Conservation (phyloP, 2,113 vertebrate genomes). For the Atlantisia rogersi region DNA sequence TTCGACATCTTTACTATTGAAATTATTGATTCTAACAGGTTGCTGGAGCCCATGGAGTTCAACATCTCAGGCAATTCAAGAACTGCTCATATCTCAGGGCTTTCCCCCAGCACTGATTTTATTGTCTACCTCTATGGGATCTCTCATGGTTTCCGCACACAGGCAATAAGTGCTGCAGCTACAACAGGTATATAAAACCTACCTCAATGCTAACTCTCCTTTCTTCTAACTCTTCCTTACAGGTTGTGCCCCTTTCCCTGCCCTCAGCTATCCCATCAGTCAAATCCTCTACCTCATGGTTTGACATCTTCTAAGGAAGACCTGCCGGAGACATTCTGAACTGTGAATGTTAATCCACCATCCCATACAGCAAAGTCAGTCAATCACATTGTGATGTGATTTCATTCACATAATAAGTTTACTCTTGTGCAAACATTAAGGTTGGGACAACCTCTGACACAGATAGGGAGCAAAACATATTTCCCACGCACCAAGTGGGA, state of each 20-base stretch:
- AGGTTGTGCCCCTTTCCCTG: conserved; percentile 21
- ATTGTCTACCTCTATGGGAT: conserved; percentile 92
- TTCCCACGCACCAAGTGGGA: not conserved
- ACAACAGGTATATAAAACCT: conserved; percentile 86
- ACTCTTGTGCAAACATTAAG: not conserved
- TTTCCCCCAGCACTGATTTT: conserved; percentile 90
- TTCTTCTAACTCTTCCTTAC: conserved; percentile 46
- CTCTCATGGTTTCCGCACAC: conserved; percentile 79
- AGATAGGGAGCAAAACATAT: not conserved
- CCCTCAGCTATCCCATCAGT: not conserved
- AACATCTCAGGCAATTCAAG: conserved; percentile 82
- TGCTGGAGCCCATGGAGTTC: conserved; percentile 84
- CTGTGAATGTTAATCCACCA: not conserved
- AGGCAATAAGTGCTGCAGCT: conserved; percentile 85
- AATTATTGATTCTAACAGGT: conserved; percentile 97
- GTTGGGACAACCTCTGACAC: not conserved
- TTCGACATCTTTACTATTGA: conserved; percentile 91
- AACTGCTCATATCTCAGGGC: conserved; percentile 85
- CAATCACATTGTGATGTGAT: not conserved
- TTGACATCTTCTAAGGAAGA: not conserved
- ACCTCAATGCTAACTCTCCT: conserved; percentile 35
- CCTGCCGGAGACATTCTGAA: not conserved
- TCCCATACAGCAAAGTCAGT: not conserved
- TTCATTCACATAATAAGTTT: not conserved
- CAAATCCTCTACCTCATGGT: not conserved